phyloP scores from a whole-genome alignment of 1,140 invertebrate genomes.

The Caenorhabditis brenneri region DNA sequence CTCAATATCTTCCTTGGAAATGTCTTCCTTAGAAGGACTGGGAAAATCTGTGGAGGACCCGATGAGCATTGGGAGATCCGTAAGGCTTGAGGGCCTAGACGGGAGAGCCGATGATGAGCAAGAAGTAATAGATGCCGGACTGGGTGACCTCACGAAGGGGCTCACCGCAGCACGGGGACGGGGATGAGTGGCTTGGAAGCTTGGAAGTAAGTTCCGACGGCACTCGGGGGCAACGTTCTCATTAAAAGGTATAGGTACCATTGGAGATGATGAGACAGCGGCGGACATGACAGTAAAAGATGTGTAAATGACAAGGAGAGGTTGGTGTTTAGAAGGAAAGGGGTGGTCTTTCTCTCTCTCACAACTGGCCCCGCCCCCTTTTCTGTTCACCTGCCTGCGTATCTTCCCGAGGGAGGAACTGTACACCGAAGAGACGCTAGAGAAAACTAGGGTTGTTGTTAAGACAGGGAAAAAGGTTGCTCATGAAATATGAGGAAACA shows the following conservation, averaged over 20 bases:
- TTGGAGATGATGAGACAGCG: constrained; percentile 1
- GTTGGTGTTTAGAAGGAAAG: not conserved
- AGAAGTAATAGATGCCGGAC: not conserved
- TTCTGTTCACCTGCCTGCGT: not conserved
- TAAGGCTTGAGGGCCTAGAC: not conserved
- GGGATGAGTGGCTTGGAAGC: not conserved
- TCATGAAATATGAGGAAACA: constrained; percentile 2
- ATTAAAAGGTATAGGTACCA: not conserved
- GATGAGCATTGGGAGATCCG: not conserved
- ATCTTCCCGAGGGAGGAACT: not conserved
- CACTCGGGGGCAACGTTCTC: constrained; percentile 26
- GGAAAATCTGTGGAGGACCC: too few relatives aligned
- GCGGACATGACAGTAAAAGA: not conserved
- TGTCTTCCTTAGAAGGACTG: too few relatives aligned
- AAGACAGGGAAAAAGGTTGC: not conserved
- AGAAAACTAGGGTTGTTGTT: not conserved
- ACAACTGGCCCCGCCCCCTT: not conserved
- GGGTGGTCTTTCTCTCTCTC: not conserved
- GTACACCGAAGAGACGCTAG: not conserved
- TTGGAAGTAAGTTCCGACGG: not conserved
- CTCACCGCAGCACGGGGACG: not conserved
- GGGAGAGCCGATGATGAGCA: not conserved
- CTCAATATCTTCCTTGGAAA: not conserved
- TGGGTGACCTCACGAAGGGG: not conserved
- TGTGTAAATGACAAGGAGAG: not conserved